phyloP scores from a whole-genome alignment of 2,797 vertebrate genomes.

The Potorous gilbertii region DNA sequence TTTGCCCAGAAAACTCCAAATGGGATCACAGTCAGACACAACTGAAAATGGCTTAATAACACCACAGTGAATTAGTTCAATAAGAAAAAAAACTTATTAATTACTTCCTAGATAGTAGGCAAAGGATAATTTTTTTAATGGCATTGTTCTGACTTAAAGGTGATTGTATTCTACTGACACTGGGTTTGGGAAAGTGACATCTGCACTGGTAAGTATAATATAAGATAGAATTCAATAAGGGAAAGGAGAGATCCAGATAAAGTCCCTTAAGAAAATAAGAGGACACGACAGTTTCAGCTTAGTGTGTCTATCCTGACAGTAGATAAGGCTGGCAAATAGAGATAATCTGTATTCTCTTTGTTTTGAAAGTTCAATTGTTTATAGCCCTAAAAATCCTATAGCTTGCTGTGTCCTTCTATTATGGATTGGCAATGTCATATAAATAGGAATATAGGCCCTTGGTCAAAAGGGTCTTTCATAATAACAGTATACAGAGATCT shows the following conservation, averaged over 20 bases:
- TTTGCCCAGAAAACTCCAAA: neutral
- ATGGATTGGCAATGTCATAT: conserved; percentile 3
- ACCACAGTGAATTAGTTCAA: neutral
- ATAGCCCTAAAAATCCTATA: neutral
- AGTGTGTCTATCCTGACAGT: neutral
- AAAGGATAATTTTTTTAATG: neutral
- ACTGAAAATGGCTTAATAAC: neutral
- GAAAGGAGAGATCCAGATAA: neutral
- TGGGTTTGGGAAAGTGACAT: neutral
- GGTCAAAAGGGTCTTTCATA: neutral
- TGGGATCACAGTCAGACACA: neutral
- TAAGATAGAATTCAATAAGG: neutral
- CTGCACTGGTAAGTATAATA: neutral
- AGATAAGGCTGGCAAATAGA: neutral
- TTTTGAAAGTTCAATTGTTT: neutral
- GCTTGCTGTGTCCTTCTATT: neutral
- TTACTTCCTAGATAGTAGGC: neutral
- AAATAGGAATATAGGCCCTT: conserved; percentile 32
- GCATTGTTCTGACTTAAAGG: neutral
- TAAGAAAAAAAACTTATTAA: neutral
- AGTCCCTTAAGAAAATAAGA: neutral
- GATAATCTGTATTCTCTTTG: neutral
- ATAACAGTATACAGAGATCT: neutral
- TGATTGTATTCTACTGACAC: neutral
- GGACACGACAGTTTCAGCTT: neutral